Percentiles rank a stretch among this genome's conserved stretches.
phyloP scores from a whole-genome alignment of 2,797 vertebrate species.

The Clarias pachynema region DNA sequence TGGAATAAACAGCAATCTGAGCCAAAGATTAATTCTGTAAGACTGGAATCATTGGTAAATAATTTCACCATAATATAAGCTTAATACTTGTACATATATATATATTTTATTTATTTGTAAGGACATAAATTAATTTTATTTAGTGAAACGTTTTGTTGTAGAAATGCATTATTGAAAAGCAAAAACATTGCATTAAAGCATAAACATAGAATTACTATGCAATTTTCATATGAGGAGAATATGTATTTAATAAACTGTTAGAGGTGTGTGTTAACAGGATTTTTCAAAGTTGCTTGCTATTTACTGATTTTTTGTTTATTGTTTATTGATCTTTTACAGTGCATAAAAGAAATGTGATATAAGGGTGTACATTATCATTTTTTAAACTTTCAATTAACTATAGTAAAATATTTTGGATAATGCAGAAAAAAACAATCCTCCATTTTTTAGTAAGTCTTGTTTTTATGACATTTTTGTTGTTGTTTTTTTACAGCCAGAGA shows the following conservation, averaged over 20 bases:
- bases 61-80: not conserved
- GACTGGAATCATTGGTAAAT: not conserved
- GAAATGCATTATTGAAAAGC: not conserved
- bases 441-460: not conserved
- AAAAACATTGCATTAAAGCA: not conserved
- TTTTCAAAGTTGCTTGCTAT: not conserved
- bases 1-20: slow-evolving; percentile 49
- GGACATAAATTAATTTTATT: not conserved
- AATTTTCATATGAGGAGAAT: not conserved
- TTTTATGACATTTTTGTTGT: not conserved
- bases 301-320: not conserved
- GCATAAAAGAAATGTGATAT: not conserved
- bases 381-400: not conserved
- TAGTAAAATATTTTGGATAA: not conserved
- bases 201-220: not conserved
- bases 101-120: not conserved
- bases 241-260: not conserved
- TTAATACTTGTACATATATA: not conserved
- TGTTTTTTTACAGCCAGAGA: not conserved
- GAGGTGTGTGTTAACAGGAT: no score
- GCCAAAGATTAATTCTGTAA: slow-evolving; percentile 51
- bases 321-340: not conserved
- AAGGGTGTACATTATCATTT: not conserved
- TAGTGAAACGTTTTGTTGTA: not conserved
- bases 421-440: no score